A percentile compares a stretch with the other conserved stretches of the same genome.
Evolutionary conservation across 2,888 invertebrate species (phyloP).

Genomic region (Dolomedes plantarius): DNA sequence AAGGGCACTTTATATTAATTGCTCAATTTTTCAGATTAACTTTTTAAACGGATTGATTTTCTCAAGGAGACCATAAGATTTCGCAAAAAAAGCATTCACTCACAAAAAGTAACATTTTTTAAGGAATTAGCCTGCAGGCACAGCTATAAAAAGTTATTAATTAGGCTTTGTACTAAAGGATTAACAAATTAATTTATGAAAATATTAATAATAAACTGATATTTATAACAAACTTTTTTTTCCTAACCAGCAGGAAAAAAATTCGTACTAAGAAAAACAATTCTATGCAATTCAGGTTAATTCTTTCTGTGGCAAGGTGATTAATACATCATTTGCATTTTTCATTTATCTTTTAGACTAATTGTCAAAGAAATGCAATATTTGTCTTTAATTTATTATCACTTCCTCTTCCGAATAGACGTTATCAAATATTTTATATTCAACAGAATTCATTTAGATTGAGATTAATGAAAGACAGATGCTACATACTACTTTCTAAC

Average conservation of each 20-base stretch:
- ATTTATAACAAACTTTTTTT: neutral
- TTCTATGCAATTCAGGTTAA: neutral
- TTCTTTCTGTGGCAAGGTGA: neutral
- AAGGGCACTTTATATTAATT: neutral
- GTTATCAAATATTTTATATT: too few relatives aligned
- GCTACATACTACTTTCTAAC: too few relatives aligned
- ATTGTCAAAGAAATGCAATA: neutral
- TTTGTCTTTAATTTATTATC: neutral
- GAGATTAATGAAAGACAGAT: too few relatives aligned
- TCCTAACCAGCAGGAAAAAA: neutral
- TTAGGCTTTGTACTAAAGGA: neutral
- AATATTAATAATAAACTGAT: neutral
- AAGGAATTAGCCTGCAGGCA: neutral
- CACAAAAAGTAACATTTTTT: neutral
- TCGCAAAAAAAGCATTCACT: too few relatives aligned
- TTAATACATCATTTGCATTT: neutral
- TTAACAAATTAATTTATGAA: neutral
- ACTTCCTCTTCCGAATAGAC: neutral
- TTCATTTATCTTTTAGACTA: neutral
- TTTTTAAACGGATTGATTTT: neutral
- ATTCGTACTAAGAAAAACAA: neutral
- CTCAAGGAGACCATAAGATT: neutral
- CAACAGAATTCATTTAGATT: too few relatives aligned
- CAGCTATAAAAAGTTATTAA: neutral
- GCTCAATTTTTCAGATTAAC: neutral